Conservation (phyloP, 2,888 invertebrate species). For the Mactromeris polynyma region DNA sequence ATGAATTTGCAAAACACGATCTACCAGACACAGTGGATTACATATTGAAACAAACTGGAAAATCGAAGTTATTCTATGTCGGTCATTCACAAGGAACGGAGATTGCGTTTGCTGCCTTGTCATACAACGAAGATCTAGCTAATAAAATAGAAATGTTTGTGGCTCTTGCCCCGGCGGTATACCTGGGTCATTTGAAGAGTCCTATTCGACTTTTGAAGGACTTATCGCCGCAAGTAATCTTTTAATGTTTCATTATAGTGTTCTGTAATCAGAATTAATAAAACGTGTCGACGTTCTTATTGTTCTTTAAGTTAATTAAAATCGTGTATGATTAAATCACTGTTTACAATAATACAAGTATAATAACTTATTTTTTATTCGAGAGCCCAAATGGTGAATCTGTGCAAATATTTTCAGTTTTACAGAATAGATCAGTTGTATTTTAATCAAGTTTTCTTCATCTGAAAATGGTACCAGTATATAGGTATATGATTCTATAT, state of each 20-base stretch:
- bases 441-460: no score
- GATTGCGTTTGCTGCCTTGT: slow-evolving; percentile 85
- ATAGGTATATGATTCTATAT: no score
- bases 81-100: slow-evolving; percentile 95
- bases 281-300: no score
- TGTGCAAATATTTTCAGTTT: no score
- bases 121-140: slow-evolving; percentile 79
- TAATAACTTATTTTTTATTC: no score
- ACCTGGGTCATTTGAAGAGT: slow-evolving; percentile 69
- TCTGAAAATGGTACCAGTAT: no score
- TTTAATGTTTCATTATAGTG: neutral
- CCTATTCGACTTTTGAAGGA: slow-evolving; percentile 72
- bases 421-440: no score
- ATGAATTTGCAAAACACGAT: slow-evolving; percentile 95
- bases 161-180: slow-evolving; percentile 87
- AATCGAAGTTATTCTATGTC: slow-evolving; percentile 91
- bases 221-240: neutral
- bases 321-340: no score
- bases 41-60: slow-evolving; percentile 88
- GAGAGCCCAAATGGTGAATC: no score
- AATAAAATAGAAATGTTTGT: slow-evolving; percentile 83
- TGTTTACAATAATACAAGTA: no score
- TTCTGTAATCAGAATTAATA: neutral
- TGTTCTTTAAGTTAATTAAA: no score
- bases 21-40: slow-evolving; percentile 93